A percentile compares a stretch with the other conserved stretches of the same genome.
phyloP scores from a whole-genome alignment of 1,140 invertebrate species.

The Panulirus ornatus region DNA sequence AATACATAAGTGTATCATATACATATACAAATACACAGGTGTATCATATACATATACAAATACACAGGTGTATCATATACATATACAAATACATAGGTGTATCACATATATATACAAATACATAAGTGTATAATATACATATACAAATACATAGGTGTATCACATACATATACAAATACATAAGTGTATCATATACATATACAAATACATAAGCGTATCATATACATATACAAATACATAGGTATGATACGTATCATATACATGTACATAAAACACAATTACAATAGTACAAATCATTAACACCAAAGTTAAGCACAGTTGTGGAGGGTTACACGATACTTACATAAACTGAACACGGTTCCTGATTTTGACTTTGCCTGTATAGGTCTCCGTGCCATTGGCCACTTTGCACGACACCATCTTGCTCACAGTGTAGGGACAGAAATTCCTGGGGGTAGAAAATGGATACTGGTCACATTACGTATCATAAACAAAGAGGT shows the following conservation, averaged over 20 bases:
- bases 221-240: neutral
- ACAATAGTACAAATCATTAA: too few species aligned
- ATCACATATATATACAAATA: too few species aligned
- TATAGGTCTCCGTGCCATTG: conserved; percentile 72
- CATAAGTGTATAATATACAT: too few species aligned
- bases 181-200: neutral
- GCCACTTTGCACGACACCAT: conserved; percentile 71
- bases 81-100: too few species aligned
- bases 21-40: too few species aligned
- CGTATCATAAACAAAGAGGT: neutral
- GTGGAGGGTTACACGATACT: too few species aligned
- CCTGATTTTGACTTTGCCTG: conserved; percentile 60
- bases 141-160: too few species aligned
- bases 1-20: too few species aligned
- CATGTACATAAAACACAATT: neutral
- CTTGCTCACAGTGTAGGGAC: conserved; percentile 71
- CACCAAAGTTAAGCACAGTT: too few species aligned
- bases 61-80: too few species aligned
- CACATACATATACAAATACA: neutral
- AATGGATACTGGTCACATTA: neutral
- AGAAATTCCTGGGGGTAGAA: conserved; percentile 68
- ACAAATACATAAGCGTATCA: neutral
- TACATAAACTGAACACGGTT: conserved; percentile 65
- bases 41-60: too few species aligned
- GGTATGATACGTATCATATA: neutral